These are phyloP conservation scores for Prunella strophiata DNA, from an alignment of 2,797 vertebrate species.

Conservation along the genomic window DNA sequence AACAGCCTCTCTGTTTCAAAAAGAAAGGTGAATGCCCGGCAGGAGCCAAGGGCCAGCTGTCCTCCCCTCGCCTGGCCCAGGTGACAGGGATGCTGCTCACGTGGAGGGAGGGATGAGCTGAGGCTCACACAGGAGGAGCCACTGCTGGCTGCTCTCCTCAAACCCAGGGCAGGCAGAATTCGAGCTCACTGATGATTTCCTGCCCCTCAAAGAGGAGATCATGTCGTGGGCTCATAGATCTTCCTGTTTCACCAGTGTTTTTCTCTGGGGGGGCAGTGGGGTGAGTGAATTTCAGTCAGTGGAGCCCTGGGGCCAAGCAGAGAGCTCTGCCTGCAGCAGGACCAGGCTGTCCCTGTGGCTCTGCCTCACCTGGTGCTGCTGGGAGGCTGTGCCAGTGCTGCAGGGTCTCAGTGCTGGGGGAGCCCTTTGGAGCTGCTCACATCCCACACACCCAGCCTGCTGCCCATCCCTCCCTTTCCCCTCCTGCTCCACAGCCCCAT, in stretches of 20 bases:
- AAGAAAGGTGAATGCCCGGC: neutral
- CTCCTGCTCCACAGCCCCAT: neutral
- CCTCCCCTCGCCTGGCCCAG: neutral
- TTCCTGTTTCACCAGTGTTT: neutral
- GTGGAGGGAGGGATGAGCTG: neutral
- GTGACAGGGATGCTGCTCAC: neutral
- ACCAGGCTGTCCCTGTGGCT: neutral
- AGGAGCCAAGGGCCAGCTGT: neutral
- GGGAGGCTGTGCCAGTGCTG: neutral
- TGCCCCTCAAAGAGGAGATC: neutral
- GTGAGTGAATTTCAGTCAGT: rapidly evolving
- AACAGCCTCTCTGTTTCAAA: neutral
- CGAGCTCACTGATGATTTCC: neutral
- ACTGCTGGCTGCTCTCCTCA: neutral
- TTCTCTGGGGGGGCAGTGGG: neutral
- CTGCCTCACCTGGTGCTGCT: neutral
- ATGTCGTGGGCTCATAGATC: rapidly evolving
- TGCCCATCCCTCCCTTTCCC: neutral
- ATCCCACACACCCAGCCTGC: neutral
- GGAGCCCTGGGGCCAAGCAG: rapidly evolving
- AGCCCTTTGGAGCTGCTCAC: neutral
- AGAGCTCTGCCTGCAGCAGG: neutral
- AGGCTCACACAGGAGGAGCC: neutral
- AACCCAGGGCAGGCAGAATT: neutral
- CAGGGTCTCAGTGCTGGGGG: neutral